These are phyloP conservation scores for Lophochroa leadbeateri DNA, from an alignment of 2,113 vertebrate species.

Conservation along the genomic window DNA sequence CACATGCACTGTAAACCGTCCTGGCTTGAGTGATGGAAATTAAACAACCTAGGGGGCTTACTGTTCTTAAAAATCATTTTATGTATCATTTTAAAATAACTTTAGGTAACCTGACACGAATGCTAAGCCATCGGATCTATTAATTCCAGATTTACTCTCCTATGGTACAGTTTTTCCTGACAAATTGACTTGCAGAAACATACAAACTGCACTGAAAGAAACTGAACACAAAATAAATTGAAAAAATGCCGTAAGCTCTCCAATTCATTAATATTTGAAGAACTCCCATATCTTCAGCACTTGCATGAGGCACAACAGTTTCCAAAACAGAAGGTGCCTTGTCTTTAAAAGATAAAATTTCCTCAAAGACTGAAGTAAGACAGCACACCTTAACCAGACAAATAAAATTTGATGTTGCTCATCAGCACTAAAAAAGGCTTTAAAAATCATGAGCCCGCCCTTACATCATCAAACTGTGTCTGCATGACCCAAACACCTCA, in stretches of 20 bases:
- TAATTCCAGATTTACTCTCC: constrained; percentile 7
- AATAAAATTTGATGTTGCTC: neutral
- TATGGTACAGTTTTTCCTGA: neutral
- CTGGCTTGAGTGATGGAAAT: constrained; percentile 53
- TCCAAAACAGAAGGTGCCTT: neutral
- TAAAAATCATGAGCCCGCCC: neutral
- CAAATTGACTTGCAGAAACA: constrained; percentile 13
- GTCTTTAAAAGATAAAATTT: neutral
- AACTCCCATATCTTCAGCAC: neutral
- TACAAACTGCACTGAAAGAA: neutral
- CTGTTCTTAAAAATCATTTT: constrained; percentile 57
- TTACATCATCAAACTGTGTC: neutral
- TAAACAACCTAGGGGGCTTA: constrained; percentile 54
- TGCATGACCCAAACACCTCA: neutral
- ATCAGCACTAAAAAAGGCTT: neutral
- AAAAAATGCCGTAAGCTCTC: neutral
- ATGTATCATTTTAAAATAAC: constrained; percentile 65
- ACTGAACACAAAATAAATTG: neutral
- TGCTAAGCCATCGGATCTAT: constrained; percentile 29
- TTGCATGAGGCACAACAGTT: neutral
- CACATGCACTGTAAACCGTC: constrained; percentile 30
- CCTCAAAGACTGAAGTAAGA: neutral
- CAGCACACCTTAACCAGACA: neutral
- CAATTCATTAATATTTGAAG: neutral
- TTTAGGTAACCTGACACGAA: neutral